phyloP scores from a whole-genome alignment of 92 coral and sea anemone species.

The Epizoanthus fatuus region DNA sequence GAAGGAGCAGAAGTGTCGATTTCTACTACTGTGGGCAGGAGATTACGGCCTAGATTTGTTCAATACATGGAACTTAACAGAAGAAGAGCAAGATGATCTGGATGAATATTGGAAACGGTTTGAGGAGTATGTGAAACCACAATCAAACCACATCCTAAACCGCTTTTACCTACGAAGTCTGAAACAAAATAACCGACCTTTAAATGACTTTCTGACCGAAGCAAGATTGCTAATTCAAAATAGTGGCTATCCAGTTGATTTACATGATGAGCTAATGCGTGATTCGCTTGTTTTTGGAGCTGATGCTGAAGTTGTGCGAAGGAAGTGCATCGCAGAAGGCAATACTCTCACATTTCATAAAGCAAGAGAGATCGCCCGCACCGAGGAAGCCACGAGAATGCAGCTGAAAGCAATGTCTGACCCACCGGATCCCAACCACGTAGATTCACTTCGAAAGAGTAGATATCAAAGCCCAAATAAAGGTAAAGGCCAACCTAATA shows the following conservation, averaged over 20 bases:
- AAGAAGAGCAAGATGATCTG: conserved; percentile 37
- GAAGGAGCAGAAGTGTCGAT: conserved; percentile 55
- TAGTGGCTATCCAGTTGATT: conserved; percentile 58
- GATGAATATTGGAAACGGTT: conserved; percentile 60
- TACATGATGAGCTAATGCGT: conserved; percentile 63
- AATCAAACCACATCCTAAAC: conserved; percentile 63
- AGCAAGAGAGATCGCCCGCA: conserved; percentile 62
- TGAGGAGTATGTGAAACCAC: conserved; percentile 67
- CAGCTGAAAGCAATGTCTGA: conserved; percentile 57
- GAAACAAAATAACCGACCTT: conserved; percentile 64
- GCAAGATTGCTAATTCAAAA: conserved; percentile 64
- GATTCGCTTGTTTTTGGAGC: conserved; percentile 66
- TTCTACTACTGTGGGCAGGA: conserved; percentile 61
- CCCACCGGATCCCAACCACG: conserved; percentile 25
- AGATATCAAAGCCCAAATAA: neutral
- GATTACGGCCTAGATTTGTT: conserved; percentile 65
- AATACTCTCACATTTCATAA: too few relatives aligned
- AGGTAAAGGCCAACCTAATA: too few relatives aligned
- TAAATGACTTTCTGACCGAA: conserved; percentile 67
- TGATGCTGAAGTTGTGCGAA: conserved; percentile 58
- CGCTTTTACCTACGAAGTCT: conserved; percentile 54
- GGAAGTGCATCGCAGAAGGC: conserved; percentile 74
- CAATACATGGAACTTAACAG: conserved; percentile 52
- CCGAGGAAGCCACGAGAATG: conserved; percentile 64
- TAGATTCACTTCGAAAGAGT: conserved; percentile 24